Percentiles rank a stretch among this genome's conserved stretches.
Conservation (phyloP, 1,140 invertebrate species). For the Dreissena rostriformis region DNA sequence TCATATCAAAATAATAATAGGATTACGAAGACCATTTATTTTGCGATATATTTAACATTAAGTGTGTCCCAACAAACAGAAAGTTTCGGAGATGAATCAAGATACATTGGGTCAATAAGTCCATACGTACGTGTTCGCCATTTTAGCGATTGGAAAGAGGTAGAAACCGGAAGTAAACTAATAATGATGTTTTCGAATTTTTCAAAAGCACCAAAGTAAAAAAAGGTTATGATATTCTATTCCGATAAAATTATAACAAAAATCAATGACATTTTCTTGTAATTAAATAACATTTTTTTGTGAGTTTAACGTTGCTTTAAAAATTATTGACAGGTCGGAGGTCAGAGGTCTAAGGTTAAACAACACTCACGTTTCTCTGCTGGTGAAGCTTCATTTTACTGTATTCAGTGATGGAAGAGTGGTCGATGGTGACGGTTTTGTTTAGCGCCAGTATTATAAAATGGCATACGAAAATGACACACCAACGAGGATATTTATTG, state of each 20-base stretch:
- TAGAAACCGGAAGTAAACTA: conserved; percentile 41
- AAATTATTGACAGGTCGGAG: conserved; percentile 9
- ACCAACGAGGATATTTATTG: conserved; percentile 65
- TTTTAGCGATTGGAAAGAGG: conserved; percentile 47
- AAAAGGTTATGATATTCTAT: no score
- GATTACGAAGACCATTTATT: no score
- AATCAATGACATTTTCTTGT: no score
- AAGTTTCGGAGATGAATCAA: conserved; percentile 1
- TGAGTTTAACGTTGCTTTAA: no score
- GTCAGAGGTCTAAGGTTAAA: conserved; percentile 24
- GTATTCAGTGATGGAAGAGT: not conserved
- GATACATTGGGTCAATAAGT: not conserved
- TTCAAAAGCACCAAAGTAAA: no score
- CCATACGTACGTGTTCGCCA: conserved; percentile 54
- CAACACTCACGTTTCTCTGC: conserved; percentile 8
- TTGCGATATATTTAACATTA: no score
- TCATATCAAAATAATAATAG: no score
- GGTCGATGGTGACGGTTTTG: not conserved
- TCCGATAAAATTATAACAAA: no score
- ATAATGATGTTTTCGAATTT: no score
- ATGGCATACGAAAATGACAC: conserved; percentile 40
- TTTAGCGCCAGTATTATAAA: not conserved
- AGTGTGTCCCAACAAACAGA: no score
- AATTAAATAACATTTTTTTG: no score
- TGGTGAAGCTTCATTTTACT: not conserved